Percentiles rank a stretch among this genome's conserved stretches.
phyloP scores from a whole-genome alignment of 2,797 vertebrate genomes.

The Tenualosa thibaudeaui region DNA sequence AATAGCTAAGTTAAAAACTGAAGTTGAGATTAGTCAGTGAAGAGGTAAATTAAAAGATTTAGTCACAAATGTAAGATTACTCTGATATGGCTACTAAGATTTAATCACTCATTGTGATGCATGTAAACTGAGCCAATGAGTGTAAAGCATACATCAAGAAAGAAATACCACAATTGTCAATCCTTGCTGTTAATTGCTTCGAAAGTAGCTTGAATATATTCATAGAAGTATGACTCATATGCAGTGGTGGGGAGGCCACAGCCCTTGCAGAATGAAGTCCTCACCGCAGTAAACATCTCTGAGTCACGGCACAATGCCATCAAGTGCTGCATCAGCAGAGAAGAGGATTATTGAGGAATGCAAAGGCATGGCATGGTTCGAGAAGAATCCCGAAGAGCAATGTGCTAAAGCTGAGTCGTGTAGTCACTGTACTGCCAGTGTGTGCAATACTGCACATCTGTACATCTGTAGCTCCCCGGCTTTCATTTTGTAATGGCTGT shows the following conservation, averaged over 20 bases:
- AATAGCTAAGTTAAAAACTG: background rate
- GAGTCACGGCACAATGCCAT: background rate
- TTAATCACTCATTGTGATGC: background rate
- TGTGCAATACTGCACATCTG: background rate
- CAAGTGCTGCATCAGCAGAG: conserved; percentile 2
- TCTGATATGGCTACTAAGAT: background rate
- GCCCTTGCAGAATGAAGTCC: background rate
- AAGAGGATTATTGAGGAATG: background rate
- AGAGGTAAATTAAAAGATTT: background rate
- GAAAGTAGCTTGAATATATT: background rate
- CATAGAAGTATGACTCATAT: background rate
- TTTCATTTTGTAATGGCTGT: background rate
- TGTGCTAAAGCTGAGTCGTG: background rate
- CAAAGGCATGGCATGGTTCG: background rate
- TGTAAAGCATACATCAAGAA: background rate
- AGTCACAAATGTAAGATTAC: background rate
- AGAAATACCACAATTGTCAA: background rate
- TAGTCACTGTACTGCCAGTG: background rate
- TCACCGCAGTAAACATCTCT: background rate
- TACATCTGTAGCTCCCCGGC: background rate
- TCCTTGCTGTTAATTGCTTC: background rate
- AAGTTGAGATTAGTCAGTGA: background rate
- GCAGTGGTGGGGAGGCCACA: background rate
- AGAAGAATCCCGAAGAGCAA: background rate
- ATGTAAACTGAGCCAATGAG: background rate